Base-by-base conservation (phyloP, 2,888 invertebrate species). In the Cryptocheilus praepositus region DNA sequence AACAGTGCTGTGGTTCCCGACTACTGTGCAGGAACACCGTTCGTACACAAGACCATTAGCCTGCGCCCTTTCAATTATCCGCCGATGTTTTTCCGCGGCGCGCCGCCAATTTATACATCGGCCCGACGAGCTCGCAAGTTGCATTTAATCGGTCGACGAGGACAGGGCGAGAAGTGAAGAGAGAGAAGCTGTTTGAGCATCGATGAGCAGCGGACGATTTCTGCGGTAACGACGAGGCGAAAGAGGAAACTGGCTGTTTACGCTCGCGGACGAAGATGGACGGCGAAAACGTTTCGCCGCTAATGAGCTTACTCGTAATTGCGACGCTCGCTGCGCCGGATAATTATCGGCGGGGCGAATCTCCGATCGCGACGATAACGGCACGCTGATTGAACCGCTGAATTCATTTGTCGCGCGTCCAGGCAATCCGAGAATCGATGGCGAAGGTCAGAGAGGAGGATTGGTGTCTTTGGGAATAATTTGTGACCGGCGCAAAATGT, bases 231-330 rank as follows among this genome's bases (percentile, higher is more conserved):
- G 68, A 71, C 36, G 11, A 36, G 36, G 36, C 3, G 36, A 36
- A 11, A 1, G 36, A 36, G 13, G 25, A 25, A 25, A 25, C 5
- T 11, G 36, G 8, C 13, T 36, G 36, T 36, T 36, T 36, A 7
- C 13, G 36, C 8, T 36, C 13, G 11, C 36, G 36, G 36, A 36
- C 11, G 11, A 11, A 36, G 36, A 36, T 1, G 13, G 36, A 36
- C 11, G 36, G 11, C 36, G 11, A 11, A 36, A 36, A 36, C 64
- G 66, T 36, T 43, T 53, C 58, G 46, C 51, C 61, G 63, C 59
- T 74, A 74, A 74, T 73, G 73, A 70, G 74, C 71, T 74, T 73
- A 73, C 44, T 71, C 68, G 71, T 70, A 66, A 74, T 74, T 73
- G 58, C 22, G 5, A 19, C 56, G 46, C 22, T 28, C 51, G 25